phyloP scores from a whole-genome alignment of 2,888 invertebrate species.

The Neoascia interrupta region DNA sequence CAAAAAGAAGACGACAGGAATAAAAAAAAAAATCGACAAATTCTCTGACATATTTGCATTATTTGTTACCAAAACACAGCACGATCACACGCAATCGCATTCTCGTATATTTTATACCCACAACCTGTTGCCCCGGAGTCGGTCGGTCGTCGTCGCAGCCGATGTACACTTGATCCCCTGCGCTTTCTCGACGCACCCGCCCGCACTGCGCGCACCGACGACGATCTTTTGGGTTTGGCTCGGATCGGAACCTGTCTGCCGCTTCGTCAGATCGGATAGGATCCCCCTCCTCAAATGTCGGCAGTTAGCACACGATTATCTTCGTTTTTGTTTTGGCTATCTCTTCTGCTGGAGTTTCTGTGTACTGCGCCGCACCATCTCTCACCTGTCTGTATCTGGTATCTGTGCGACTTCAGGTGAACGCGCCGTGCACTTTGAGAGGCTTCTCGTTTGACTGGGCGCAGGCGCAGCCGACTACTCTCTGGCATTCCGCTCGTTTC shows the following conservation, averaged over 20 bases:
- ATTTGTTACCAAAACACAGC: slow-evolving; percentile 67
- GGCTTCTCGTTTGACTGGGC: slow-evolving; percentile 67
- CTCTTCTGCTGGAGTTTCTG: slow-evolving; percentile 51
- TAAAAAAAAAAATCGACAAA: slow-evolving; percentile 53
- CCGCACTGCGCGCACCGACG: slow-evolving; percentile 1
- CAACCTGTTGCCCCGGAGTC: no score
- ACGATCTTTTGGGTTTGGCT: no score
- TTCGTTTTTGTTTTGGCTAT: slow-evolving; percentile 68
- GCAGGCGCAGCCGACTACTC: no score
- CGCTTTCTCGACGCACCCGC: slow-evolving; percentile 36
- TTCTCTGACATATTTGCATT: slow-evolving; percentile 68
- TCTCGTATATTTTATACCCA: slow-evolving; percentile 31
- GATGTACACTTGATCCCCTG: slow-evolving; percentile 63
- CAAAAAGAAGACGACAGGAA: slow-evolving; percentile 3
- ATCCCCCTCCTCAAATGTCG: slow-evolving; percentile 56
- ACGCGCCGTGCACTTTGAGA: slow-evolving; percentile 53
- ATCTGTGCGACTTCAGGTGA: slow-evolving; percentile 46
- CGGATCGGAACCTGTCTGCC: slow-evolving; percentile 22
- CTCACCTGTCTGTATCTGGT: slow-evolving; percentile 44
- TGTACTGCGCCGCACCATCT: slow-evolving; percentile 1
- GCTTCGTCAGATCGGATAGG: background rate
- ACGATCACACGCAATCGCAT: slow-evolving; percentile 65
- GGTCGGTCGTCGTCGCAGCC: no score
- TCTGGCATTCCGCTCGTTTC: slow-evolving; percentile 61
- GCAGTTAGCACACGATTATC: slow-evolving; percentile 70